Evolutionary conservation across 1,140 invertebrate genomes (phyloP), one percentile per base, ranked within the genome.

Genomic region (Helicoverpa armigera): DNA sequence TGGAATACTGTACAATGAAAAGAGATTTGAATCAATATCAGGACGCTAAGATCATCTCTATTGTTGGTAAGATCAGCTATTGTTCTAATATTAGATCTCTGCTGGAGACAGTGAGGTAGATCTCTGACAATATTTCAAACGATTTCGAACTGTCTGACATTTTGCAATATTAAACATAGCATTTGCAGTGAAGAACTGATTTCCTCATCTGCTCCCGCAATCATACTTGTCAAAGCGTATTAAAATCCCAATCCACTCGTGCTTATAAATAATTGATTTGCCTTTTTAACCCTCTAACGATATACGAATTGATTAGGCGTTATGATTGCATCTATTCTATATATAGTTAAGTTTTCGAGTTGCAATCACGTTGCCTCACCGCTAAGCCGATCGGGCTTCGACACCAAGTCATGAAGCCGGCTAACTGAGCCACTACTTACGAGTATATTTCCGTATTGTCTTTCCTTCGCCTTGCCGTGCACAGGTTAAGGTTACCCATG

Each of bases 381-480:
- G 43, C 50, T 87, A 86, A 88, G 79, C 84, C 73, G 83, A 84
- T 86, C 82, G 77, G 82, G 82, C 70, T 78, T 80, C 79, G 56
- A 65, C 80, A 79, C 83, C 81, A 88, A 91, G 87, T 86, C 81
- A 84, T 63, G 92, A 93, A 93, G 78, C 90, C 91, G 35, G 61
- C 81, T 82, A 90, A 89, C 58, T 74, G 84, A 81, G 58, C 72
- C 13, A 2, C 16, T 77, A 79, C 65, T 83, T 86, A 86, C 72
- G 73, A 56, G 81, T 87, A 79, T 89, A 89, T 88, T 87, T 89
- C 87, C 85, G 86, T 84, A 79, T 83, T 82, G 54, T 79, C 81
- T 86, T 85, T 86, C 84, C 87, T 87, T 90, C 85, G 82, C 87
- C 84, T 87, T 86, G 81, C 67, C 18, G 16, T 65, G 48, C 35